Evolutionary conservation across 1,140 invertebrate species (phyloP).

Genomic region (Euborellia annulipes): DNA sequence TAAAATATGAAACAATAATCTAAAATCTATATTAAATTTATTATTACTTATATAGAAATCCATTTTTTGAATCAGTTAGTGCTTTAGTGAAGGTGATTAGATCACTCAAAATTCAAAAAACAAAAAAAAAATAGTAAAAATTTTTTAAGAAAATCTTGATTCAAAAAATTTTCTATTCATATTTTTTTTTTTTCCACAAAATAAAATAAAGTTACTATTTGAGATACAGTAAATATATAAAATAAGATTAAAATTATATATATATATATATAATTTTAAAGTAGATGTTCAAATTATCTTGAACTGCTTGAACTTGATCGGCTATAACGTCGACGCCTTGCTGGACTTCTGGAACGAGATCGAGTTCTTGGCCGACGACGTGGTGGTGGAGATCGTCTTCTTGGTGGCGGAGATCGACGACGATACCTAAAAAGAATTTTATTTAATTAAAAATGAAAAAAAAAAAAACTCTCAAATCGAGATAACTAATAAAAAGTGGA

Average conservation of each 20-base stretch:
- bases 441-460: neutral
- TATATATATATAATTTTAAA: neutral
- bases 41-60: no score
- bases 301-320: conserved; percentile 65
- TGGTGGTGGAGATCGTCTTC: conserved; percentile 35
- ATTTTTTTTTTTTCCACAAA: conserved; percentile 5
- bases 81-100: no score
- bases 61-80: no score
- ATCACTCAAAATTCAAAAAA: no score
- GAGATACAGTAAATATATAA: conserved; percentile 5
- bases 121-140: no score
- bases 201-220: neutral
- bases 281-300: conserved; percentile 33
- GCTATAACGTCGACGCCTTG: conserved; percentile 56
- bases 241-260: conserved; percentile 5
- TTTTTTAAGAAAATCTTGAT: no score
- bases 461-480: conserved; percentile 5
- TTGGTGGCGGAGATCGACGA: conserved; percentile 37
- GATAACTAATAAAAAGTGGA: conserved; percentile 42
- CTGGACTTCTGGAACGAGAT: conserved; percentile 37
- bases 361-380: conserved; percentile 40
- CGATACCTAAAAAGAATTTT: no score
- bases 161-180: no score
- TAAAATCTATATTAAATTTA: no score
- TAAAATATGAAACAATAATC: no score